Evolutionary conservation across 2,113 vertebrate genomes (phyloP).

Genomic region (Prunella himalayana): DNA sequence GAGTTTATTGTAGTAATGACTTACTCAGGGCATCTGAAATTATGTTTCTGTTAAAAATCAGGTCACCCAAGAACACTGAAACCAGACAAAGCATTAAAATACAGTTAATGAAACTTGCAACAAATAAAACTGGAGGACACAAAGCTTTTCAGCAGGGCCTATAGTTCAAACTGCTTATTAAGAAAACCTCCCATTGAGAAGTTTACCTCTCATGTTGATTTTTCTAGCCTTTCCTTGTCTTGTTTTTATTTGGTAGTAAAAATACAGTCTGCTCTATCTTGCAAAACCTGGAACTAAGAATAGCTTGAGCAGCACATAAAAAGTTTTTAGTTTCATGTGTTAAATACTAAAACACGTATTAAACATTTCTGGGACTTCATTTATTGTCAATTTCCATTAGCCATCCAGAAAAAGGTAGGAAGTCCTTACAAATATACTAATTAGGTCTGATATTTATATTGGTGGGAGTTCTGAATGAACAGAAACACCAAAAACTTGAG

Average conservation of each 20-base stretch:
- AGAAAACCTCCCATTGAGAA: constrained; percentile 38
- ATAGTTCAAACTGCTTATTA: constrained; percentile 60
- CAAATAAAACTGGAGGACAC: constrained; percentile 38
- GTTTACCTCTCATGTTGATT: constrained; percentile 20
- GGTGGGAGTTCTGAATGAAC: not conserved
- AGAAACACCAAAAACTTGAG: not conserved
- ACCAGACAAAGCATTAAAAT: constrained; percentile 59
- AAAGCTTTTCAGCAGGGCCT: constrained; percentile 30
- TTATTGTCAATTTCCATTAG: not conserved
- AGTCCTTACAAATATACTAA: not conserved
- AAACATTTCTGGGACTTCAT: not conserved
- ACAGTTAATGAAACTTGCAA: constrained; percentile 60
- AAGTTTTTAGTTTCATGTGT: not conserved
- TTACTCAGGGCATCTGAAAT: constrained; percentile 61
- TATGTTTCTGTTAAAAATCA: constrained; percentile 59
- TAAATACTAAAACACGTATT: not conserved
- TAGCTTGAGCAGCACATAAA: not conserved
- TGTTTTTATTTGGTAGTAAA: constrained; percentile 48
- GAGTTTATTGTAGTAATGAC: constrained; percentile 36
- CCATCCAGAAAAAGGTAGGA: not conserved
- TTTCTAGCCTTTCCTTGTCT: constrained; percentile 1
- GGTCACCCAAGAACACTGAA: constrained; percentile 56
- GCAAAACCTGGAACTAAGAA: constrained; percentile 16
- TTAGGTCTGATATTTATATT: not conserved
- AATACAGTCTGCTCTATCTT: not conserved